Conservation (phyloP, 2,888 invertebrate genomes). For the Byasa hedistus region DNA sequence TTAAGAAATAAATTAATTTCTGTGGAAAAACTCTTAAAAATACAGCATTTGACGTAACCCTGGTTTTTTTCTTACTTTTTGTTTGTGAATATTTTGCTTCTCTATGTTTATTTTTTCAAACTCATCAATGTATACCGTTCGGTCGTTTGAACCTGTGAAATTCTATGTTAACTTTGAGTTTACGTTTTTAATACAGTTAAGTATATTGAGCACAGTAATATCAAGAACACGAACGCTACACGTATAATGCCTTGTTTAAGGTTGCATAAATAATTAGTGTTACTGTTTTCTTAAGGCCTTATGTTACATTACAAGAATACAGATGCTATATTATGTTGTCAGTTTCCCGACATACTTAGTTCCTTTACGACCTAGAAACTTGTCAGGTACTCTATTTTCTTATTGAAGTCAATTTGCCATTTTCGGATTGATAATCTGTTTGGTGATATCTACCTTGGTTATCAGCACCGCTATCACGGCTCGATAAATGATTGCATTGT, state of each 20-base stretch:
- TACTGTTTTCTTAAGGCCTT: constrained; percentile 4
- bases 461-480: constrained; percentile 56
- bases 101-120: no score
- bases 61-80: no score
- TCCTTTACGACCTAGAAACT: constrained; percentile 12
- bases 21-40: no score
- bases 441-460: constrained; percentile 6
- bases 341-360: constrained; percentile 1
- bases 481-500: constrained; percentile 59
- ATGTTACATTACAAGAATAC: constrained; percentile 7
- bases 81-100: no score
- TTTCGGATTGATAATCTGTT: constrained; percentile 5
- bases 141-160: no score
- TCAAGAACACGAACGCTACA: background rate
- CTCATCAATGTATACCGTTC: no score
- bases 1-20: no score
- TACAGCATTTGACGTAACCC: no score
- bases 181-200: background rate
- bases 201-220: background rate
- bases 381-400: constrained; percentile 22
- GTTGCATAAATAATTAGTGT: background rate
- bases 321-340: constrained; percentile 10
- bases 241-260: background rate
- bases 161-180: background rate
- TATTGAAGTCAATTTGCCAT: constrained; percentile 5